Base-by-base conservation (phyloP, 2,888 invertebrate genomes). In the Perizoma flavofasciatum region DNA sequence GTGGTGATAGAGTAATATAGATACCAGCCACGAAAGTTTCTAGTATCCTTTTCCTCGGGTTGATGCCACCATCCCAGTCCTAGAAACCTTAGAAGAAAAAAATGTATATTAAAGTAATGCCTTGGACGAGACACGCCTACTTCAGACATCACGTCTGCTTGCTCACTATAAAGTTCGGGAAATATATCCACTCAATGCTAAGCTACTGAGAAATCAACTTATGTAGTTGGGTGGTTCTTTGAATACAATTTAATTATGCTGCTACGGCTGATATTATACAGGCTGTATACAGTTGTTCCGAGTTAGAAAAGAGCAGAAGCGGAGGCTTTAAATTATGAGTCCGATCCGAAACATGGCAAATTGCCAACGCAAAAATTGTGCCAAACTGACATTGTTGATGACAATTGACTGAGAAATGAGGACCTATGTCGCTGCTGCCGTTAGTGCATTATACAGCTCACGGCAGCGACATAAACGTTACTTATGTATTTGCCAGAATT, bases 61-160 rank as follows among this genome's bases (percentile, higher is more conserved):
- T 87, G 83, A 66, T 92, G 92, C 91, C 91, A 92, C 92, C 91
- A 91, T 33, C 92, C 92, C 0, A 92, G 67, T 0, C 91, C 91
- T 5, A 91, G 73, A 53, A 85, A 82, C 53, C 92, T 79, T 5
- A 92, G 65, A 32, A 92, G 72, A n/a, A 68, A 59, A 61, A 75
- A 92, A 66, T 92, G 91, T 39, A 86, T 69, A 11, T 72, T 72
- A 66, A 92, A 92, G 66, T 88, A 91, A 22, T 81, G 79, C 34
- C 61, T 80, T 0, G 89, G 88, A 11, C 81, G 81, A 49, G 61
- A 44, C 22, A 32, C 54, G 22, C 34, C 39, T 32, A 35, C 57
- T 4, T 57, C 60, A 55, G 65, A n/a, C 78, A 77, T 77, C 52
- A 44, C 66, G 61, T 37, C 60, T 54, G 45, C 10, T 37, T 44